Evolutionary conservation across 2,113 vertebrate genomes (phyloP), one percentile per base, ranked within the genome.

Genomic region (Labeo catla): DNA sequence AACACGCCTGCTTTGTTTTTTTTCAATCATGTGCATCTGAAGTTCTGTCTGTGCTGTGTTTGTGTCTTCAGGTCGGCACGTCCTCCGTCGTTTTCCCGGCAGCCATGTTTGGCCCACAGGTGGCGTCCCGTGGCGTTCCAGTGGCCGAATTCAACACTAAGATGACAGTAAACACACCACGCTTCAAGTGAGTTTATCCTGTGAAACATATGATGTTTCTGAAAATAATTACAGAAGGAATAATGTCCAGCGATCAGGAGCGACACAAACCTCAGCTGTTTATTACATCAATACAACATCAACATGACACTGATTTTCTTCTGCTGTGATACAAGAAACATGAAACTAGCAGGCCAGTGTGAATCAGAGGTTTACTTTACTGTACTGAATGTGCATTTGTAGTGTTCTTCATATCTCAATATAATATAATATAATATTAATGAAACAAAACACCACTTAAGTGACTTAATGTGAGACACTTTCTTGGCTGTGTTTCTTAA

Each of bases 1-100:
- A 4, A 34, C 63, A 34, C 2, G 57, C 2, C 19, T n/a, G 57
- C 3, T 59, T 6, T 8, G 1, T 21, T 47, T 9, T 59, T 39
- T 39, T 39, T 39, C 3, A 39, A 39, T 39, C 2, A 39, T 39
- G 39, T 5, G 5, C 5, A 5, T 39, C 21, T 72, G 68, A 72
- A 11, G 19, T 68, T 13, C 6, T 34, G 12, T 34, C 12, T 34
- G 65, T 28, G 13, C 39, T 54, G 76, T 28, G 74, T 15, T 5
- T 12, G 12, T 52, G 74, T 77, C 23, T 63, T 6, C 52, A 99
- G 98, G 97, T 99, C 19, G 98, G 98, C 28, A 98, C 98, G 0
- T 98, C 98, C 47, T 99, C 98, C 0, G 94, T 98, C 50, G 98
- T 99, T 83, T 99, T 98, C 90, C 98, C 98, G 0, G 98, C 98